These are phyloP conservation scores for Lates calcarifer DNA, from an alignment of 2,113 vertebrate genomes.

Conservation along the genomic window DNA sequence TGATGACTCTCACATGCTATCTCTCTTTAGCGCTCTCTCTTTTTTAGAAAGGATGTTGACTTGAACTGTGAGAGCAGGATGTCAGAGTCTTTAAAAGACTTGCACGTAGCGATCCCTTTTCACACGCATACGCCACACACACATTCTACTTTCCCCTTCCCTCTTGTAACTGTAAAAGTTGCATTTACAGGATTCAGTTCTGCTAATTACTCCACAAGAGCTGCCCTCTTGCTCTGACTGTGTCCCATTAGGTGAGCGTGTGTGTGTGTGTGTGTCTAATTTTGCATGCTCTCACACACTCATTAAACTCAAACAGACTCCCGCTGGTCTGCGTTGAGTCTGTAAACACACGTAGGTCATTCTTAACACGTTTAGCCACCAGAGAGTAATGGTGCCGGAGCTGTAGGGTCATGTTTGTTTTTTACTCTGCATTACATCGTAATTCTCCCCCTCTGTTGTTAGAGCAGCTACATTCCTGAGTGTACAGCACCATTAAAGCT, in stretches of 20 bases:
- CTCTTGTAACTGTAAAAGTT: slow-evolving; percentile 58
- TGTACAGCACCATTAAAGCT: slow-evolving; percentile 50
- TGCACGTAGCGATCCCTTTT: slow-evolving; percentile 6
- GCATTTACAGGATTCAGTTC: slow-evolving; percentile 61
- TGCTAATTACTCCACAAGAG: slow-evolving; percentile 71
- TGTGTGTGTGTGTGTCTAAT: background rate
- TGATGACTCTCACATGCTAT: slow-evolving; percentile 12
- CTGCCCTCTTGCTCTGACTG: slow-evolving; percentile 12
- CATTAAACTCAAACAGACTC: slow-evolving; percentile 78
- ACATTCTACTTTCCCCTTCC: background rate
- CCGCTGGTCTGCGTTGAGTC: slow-evolving; percentile 47
- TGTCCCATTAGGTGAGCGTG: slow-evolving; percentile 51
- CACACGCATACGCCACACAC: slow-evolving; percentile 20
- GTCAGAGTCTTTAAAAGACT: slow-evolving; percentile 48
- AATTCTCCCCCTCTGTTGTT: slow-evolving; percentile 36
- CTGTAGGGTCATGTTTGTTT: slow-evolving; percentile 70
- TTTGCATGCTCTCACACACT: slow-evolving; percentile 48
- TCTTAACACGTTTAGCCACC: slow-evolving; percentile 57
- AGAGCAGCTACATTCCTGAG: slow-evolving; percentile 50
- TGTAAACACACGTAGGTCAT: slow-evolving; percentile 76
- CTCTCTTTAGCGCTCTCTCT: slow-evolving; percentile 14
- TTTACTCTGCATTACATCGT: slow-evolving; percentile 59
- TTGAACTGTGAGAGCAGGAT: slow-evolving; percentile 43
- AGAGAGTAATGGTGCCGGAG: slow-evolving; percentile 60
- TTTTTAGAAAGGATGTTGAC: slow-evolving; percentile 27